phyloP scores from a whole-genome alignment of 2,113 vertebrate genomes.

The Strix uralensis region DNA sequence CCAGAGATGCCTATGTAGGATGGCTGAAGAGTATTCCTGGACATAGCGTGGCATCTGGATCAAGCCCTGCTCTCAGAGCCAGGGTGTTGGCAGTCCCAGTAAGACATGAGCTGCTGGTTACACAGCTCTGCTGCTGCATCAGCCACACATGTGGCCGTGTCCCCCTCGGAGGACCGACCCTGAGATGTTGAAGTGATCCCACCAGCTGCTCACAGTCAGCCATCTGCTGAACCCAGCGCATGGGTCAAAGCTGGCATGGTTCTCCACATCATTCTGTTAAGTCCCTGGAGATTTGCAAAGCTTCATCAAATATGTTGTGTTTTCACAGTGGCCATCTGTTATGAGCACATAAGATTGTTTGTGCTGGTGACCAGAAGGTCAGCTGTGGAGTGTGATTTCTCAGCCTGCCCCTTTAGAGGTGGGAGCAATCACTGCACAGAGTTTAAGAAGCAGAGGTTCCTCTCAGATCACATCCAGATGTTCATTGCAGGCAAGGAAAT shows the following conservation, averaged over 20 bases:
- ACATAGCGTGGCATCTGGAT: not conserved
- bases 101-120: not conserved
- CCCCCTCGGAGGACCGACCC: not conserved
- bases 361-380: not conserved
- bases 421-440: not conserved
- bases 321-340: not conserved
- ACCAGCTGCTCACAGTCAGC: not conserved
- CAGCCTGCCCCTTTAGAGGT: not conserved
- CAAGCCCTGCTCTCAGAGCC: not conserved
- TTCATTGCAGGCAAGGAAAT: not conserved
- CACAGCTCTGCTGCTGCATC: not conserved
- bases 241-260: not conserved
- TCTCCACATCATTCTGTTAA: not conserved
- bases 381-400: not conserved
- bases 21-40: not conserved
- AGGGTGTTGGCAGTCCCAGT: not conserved
- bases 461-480: not conserved
- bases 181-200: not conserved
- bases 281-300: not conserved
- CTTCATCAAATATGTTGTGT: not conserved
- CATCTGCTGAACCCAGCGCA: not conserved
- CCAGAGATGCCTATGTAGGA: not conserved
- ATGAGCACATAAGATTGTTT: not conserved
- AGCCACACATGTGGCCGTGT: not conserved
- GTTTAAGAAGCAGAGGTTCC: not conserved